phyloP scores from a whole-genome alignment of 2,888 invertebrate genomes.

The Thymelicus sylvestris region DNA sequence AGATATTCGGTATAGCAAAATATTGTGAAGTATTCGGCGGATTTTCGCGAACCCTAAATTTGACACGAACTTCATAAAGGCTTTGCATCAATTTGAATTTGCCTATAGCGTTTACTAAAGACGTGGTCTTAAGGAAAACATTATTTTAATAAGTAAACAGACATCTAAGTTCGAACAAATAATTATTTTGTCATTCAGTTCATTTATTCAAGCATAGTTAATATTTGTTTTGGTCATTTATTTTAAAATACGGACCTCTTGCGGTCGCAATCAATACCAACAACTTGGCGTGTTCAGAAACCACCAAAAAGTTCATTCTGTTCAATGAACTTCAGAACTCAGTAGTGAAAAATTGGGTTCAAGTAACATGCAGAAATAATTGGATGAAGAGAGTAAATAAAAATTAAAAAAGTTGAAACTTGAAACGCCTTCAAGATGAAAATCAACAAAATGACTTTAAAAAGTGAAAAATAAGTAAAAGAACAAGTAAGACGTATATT shows the following conservation, averaged over 20 bases:
- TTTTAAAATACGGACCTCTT: background rate
- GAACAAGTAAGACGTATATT: no score
- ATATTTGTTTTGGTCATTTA: background rate
- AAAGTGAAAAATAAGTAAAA: no score
- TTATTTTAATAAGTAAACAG: constrained; percentile 13
- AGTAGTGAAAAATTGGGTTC: no score
- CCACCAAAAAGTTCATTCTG: no score
- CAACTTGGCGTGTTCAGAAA: background rate
- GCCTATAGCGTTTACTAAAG: background rate
- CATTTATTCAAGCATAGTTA: background rate
- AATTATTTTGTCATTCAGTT: constrained; percentile 7
- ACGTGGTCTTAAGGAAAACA: background rate
- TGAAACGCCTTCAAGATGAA: no score
- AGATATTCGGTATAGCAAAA: constrained; percentile 17
- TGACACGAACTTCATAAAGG: background rate
- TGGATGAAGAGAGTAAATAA: no score
- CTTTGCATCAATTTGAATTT: background rate
- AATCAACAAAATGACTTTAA: no score
- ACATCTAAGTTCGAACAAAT: background rate
- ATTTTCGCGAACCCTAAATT: background rate
- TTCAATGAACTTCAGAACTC: no score
- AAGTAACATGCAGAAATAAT: no score
- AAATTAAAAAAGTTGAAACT: no score
- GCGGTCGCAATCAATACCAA: background rate
- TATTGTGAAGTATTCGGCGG: background rate